Evolutionary conservation across 2,113 vertebrate genomes (phyloP).

Genomic region (Megaptera novaeangliae): DNA sequence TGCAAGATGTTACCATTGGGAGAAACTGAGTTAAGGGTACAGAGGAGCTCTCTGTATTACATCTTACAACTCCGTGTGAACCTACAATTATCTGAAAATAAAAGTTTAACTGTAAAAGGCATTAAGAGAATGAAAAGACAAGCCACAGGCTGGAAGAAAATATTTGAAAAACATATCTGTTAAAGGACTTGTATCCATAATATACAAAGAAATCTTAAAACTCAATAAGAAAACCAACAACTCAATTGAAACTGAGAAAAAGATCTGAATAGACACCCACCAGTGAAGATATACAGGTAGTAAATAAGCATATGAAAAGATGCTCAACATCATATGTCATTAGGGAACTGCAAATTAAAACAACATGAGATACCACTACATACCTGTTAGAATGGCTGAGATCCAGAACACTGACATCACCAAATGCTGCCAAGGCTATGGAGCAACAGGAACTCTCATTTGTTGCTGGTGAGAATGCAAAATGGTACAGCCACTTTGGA

Average conservation of each 20-base stretch:
- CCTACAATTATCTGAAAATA: background rate
- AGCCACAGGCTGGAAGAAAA: background rate
- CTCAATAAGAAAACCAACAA: background rate
- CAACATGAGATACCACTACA: background rate
- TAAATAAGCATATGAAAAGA: background rate
- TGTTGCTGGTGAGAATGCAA: background rate
- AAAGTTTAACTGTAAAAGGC: background rate
- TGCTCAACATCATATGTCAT: background rate
- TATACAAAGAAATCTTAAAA: background rate
- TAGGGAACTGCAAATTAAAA: background rate
- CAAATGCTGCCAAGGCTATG: background rate
- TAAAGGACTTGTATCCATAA: background rate
- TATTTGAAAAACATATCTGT: background rate
- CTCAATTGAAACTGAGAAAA: background rate
- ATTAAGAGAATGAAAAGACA: background rate
- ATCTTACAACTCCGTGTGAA: background rate
- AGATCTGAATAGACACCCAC: background rate
- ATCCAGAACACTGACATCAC: background rate
- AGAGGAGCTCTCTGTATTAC: background rate
- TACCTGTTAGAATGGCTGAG: background rate
- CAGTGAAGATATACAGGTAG: background rate
- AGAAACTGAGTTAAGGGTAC: background rate
- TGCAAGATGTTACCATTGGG: background rate
- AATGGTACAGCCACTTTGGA: background rate
- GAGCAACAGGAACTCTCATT: background rate